Evolutionary conservation across 2,113 vertebrate species (phyloP).

Genomic region (Leucopsar rothschildi): DNA sequence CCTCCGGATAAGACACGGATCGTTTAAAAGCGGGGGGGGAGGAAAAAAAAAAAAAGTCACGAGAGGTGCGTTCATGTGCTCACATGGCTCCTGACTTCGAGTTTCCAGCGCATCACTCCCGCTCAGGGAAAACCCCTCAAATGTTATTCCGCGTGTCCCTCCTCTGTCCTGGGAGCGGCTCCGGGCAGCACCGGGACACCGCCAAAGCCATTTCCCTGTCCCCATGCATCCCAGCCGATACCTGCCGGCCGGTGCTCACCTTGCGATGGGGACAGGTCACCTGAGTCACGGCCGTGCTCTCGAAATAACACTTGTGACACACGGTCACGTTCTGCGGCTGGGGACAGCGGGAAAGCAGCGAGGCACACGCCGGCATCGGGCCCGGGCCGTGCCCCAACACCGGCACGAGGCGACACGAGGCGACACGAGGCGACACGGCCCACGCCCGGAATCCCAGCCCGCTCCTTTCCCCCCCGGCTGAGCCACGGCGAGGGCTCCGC

Average conservation of each 20-base stretch:
- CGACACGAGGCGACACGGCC: background rate
- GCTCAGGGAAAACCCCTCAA: background rate
- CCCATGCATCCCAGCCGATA: background rate
- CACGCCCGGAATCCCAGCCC: background rate
- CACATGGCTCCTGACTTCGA: constrained; percentile 44
- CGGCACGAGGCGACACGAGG: background rate
- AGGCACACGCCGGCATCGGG: background rate
- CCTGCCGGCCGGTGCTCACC: background rate
- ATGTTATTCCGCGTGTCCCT: background rate
- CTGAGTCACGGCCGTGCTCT: background rate
- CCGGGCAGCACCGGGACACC: background rate
- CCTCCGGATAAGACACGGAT: constrained; percentile 25
- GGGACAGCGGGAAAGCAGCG: background rate
- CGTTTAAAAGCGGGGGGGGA: background rate
- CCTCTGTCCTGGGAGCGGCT: background rate
- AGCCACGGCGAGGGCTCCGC: background rate
- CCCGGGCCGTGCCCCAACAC: accelerated
- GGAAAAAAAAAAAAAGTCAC: background rate
- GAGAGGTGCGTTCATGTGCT: constrained; percentile 34
- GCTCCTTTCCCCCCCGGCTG: background rate
- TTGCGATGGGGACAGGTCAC: background rate
- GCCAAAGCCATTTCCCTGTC: background rate
- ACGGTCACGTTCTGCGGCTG: background rate
- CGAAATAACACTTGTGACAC: background rate
- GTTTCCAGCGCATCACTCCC: constrained; percentile 31